Percentiles rank a stretch among this genome's conserved stretches.
Conservation (phyloP, 2,113 vertebrate genomes). For the Brachyistius frenatus region DNA sequence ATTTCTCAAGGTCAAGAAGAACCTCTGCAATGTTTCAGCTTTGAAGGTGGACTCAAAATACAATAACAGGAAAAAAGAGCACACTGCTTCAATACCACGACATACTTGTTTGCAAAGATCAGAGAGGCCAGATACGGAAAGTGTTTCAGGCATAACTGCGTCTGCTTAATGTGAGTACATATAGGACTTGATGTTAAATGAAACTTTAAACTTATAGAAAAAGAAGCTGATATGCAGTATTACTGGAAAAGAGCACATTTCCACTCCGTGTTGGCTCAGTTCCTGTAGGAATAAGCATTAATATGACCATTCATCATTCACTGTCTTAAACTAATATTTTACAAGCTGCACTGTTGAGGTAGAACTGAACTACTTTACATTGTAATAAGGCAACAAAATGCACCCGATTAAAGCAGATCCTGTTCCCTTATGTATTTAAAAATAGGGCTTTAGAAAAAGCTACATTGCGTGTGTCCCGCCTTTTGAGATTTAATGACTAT, state of each 20-base stretch:
- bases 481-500: slow-evolving; percentile 99
- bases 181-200: slow-evolving; percentile 28
- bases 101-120: slow-evolving; percentile 61
- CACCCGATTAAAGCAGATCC: slow-evolving; percentile 89
- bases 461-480: slow-evolving; percentile 89
- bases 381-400: slow-evolving; percentile 91
- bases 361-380: slow-evolving; percentile 90
- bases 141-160: slow-evolving; percentile 20
- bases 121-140: slow-evolving; percentile 49
- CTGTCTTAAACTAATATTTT: slow-evolving; percentile 58
- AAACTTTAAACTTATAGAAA: slow-evolving; percentile 33
- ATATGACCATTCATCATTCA: slow-evolving; percentile 71
- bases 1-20: slow-evolving; percentile 82
- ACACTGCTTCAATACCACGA: slow-evolving; percentile 45
- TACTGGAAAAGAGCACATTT: slow-evolving; percentile 22
- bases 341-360: slow-evolving; percentile 85
- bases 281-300: slow-evolving; percentile 56
- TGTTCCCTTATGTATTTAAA: slow-evolving; percentile 94
- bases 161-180: slow-evolving; percentile 37
- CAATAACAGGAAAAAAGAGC: slow-evolving; percentile 73
- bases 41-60: slow-evolving; percentile 79
- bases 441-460: slow-evolving; percentile 92
- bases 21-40: slow-evolving; percentile 69
- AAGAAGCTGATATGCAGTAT: slow-evolving; percentile 25
- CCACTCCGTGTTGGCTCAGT: slow-evolving; percentile 67